These are phyloP conservation scores for Desmodus rotundus DNA, from an alignment of 2,113 vertebrate genomes.

Conservation along the genomic window DNA sequence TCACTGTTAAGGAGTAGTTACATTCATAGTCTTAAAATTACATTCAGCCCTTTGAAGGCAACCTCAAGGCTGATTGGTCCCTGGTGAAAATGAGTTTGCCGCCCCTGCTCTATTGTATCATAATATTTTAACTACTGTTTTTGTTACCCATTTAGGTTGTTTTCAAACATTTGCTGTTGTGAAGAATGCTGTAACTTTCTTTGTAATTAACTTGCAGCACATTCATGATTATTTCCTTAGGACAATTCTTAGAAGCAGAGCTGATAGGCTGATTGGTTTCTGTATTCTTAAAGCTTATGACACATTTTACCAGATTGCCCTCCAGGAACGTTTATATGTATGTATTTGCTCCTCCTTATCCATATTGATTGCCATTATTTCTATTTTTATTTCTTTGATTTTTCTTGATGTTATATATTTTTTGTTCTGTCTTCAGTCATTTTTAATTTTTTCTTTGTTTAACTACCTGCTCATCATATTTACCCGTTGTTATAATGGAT, in stretches of 20 bases:
- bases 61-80: too few relatives aligned
- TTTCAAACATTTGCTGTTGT: neutral
- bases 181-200: neutral
- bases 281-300: neutral
- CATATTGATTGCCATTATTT: neutral
- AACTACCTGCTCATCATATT: neutral
- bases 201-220: neutral
- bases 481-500: neutral
- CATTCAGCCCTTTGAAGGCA: too few relatives aligned
- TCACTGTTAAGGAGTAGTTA: too few relatives aligned
- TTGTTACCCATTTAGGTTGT: neutral
- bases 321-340: neutral
- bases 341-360: neutral
- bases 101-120: neutral
- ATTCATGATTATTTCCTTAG: neutral
- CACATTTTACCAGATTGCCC: neutral
- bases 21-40: too few relatives aligned
- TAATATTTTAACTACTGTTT: neutral
- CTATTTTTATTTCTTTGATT: neutral
- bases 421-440: neutral
- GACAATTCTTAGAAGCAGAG: neutral
- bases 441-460: neutral
- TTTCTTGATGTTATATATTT: neutral
- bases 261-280: neutral
- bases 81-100: too few relatives aligned